phyloP scores from a whole-genome alignment of 2,888 invertebrate species.

The Tenthredo notha region DNA sequence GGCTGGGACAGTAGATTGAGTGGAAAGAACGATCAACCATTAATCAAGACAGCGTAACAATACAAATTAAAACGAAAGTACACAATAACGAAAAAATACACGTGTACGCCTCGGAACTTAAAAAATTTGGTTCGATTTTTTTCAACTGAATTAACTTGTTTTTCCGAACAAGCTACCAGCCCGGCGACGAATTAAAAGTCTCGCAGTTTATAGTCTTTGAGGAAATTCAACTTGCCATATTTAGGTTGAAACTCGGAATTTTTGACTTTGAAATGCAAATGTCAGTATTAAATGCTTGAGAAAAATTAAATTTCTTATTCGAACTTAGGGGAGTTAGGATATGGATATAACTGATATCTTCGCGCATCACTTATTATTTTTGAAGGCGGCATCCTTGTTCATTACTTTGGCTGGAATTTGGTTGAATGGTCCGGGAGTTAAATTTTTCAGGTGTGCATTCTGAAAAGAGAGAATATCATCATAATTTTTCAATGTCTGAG shows the following conservation, averaged over 20 bases:
- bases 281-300: not conserved
- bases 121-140: not conserved
- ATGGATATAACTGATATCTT: not conserved
- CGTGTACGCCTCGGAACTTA: not conserved
- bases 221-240: no score
- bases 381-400: conserved; percentile 10
- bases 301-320: not conserved
- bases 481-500: not conserved
- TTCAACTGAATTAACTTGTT: not conserved
- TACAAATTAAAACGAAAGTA: not conserved
- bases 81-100: not conserved
- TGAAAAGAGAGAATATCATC: not conserved
- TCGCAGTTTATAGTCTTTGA: no score
- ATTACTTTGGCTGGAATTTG: conserved; percentile 25
- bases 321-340: not conserved
- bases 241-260: no score
- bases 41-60: not conserved
- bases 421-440: not conserved
- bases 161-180: no score
- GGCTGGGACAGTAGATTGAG: not conserved
- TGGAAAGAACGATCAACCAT: not conserved
- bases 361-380: conserved; percentile 4
- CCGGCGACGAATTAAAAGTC: no score
- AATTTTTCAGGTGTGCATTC: conserved; percentile 2
- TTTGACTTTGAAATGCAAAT: no score